phyloP scores from a whole-genome alignment of 1,140 invertebrate species.

The Drosophila paulistorum region DNA sequence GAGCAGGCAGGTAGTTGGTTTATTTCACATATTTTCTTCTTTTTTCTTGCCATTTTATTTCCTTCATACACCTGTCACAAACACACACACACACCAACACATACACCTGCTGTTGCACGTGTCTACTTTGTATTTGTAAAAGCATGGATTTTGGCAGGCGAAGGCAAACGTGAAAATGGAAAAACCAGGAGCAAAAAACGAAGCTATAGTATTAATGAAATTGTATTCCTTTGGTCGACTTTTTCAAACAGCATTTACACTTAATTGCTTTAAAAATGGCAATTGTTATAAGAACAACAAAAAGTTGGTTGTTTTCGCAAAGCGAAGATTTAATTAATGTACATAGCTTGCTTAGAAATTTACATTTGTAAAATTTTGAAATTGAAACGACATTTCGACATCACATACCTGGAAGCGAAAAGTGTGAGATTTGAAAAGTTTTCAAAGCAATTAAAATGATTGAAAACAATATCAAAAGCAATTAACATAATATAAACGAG shows the following conservation, averaged over 20 bases:
- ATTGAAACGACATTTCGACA: neutral
- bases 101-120: slow-evolving; percentile 1
- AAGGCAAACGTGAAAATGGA: slow-evolving; percentile 24
- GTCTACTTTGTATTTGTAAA: slow-evolving; percentile 10
- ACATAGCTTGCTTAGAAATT: neutral
- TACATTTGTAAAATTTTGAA: slow-evolving; percentile 1
- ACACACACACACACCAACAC: slow-evolving; percentile 36
- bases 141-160: neutral
- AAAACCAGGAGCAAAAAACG: neutral
- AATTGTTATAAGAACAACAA: slow-evolving; percentile 13
- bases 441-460: slow-evolving; percentile 61
- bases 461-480: slow-evolving; percentile 57
- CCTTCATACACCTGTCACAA: slow-evolving; percentile 59
- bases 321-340: slow-evolving; percentile 1
- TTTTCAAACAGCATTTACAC: slow-evolving; percentile 16
- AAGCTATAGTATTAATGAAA: slow-evolving; percentile 31
- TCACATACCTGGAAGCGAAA: neutral
- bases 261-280: slow-evolving; percentile 29
- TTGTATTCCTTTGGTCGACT: slow-evolving; percentile 26
- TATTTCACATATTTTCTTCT: slow-evolving; percentile 21
- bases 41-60: slow-evolving; percentile 23
- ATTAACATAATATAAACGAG: slow-evolving; percentile 47
- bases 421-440: slow-evolving; percentile 34
- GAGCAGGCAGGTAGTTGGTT: slow-evolving; percentile 4
- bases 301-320: slow-evolving; percentile 1